Base-by-base conservation (phyloP, 2,888 invertebrate genomes). In the Litoditis marina region DNA sequence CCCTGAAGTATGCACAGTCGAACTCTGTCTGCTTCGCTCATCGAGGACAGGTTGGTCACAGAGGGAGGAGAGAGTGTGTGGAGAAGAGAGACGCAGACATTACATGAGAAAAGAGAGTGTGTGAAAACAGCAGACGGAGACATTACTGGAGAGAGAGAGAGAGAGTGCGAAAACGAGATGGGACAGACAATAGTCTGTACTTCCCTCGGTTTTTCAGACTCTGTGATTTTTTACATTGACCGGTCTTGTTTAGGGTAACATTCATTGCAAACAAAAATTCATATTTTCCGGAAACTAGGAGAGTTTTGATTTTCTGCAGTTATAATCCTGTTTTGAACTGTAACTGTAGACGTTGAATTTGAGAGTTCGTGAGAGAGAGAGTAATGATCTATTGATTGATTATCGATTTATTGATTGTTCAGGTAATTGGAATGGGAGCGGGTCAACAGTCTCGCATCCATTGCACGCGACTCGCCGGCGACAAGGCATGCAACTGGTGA, bases 381-480 rank as follows among this genome's bases (percentile, higher is more conserved):
- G n/a, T n/a, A n/a, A n/a, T n/a, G n/a, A n/a, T n/a, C n/a, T n/a
- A n/a, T n/a, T n/a, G n/a, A n/a, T n/a, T n/a, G n/a, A n/a, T n/a
- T n/a, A n/a, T n/a, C n/a, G n/a, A n/a, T n/a, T n/a, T n/a, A n/a
- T n/a, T n/a, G 60, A n/a, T n/a, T n/a, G n/a, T n/a, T n/a, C n/a
- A n/a, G n/a, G 68, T 68, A 25, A 72, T 72, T 78, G 96, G 96
- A 22, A 94, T 94, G 78, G 96, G 96, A 31, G 96, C 96, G n/a
- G 96, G 96, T 0, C 96, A 98, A 83, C 96, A 98, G 85, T 94
- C 94, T 0, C 89, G 96, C 71, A 95, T 98, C 82, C 96, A 98
- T 85, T 98, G 96, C 86, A 95, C 95, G 0, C 88, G 95, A 76
- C 88, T 98, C 76, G 96, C 96, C 63, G 95, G 94, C 50, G 92